A percentile compares a stretch with the other conserved stretches of the same genome.
These are phyloP conservation scores for Epizoanthus ramosus DNA, from an alignment of 92 coral and sea anemone species.

Conservation along the genomic window DNA sequence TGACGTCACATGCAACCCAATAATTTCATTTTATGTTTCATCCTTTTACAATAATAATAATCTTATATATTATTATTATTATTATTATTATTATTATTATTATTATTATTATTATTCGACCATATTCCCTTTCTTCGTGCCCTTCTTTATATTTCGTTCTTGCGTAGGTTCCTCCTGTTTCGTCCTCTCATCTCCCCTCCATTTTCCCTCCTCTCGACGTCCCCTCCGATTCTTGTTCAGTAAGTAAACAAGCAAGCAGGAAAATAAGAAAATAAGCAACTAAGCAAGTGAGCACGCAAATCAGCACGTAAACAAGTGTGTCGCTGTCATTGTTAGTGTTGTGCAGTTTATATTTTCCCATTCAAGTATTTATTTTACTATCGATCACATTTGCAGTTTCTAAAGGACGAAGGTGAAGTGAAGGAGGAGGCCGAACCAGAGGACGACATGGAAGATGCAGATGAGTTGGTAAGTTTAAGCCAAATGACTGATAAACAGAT, in stretches of 20 bases:
- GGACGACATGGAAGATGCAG: constrained; percentile 88
- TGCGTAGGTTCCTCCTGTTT: not conserved
- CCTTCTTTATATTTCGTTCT: not conserved
- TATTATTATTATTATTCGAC: too few species aligned
- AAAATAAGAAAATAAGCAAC: too few species aligned
- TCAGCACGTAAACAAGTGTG: too few species aligned
- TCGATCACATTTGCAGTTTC: constrained; percentile 54
- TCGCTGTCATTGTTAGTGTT: not conserved
- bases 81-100: too few species aligned
- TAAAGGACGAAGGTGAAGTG: constrained; percentile 61
- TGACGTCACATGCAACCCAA: too few species aligned
- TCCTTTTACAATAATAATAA: too few species aligned
- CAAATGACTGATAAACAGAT: too few species aligned
- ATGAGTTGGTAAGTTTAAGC: constrained; percentile 76
- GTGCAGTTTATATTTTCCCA: not conserved
- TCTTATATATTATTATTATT: too few species aligned
- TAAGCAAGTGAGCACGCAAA: too few species aligned
- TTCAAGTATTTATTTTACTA: not conserved
- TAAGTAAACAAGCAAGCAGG: too few species aligned
- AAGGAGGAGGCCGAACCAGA: constrained; percentile 67
- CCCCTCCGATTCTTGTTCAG: too few species aligned
- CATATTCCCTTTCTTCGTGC: not conserved
- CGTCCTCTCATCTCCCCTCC: not conserved
- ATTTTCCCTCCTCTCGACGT: not conserved
- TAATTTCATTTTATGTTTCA: too few species aligned